phyloP scores from a whole-genome alignment of 2,888 invertebrate genomes.

The Idaea aversata region DNA sequence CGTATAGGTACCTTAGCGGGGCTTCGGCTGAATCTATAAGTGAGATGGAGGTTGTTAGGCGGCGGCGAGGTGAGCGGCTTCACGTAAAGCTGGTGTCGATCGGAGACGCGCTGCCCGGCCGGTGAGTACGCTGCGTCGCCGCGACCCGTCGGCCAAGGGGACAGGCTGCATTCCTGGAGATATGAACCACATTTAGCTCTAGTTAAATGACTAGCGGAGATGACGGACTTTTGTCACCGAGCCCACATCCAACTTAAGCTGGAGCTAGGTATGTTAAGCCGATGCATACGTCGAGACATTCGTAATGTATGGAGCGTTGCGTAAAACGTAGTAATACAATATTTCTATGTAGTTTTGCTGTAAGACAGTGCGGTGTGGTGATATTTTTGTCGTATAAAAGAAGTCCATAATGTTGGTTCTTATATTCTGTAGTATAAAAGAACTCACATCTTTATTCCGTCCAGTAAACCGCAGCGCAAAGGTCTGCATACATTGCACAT shows the following conservation, averaged over 20 bases:
- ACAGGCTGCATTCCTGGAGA: conserved; percentile 64
- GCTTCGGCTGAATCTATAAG: conserved; percentile 92
- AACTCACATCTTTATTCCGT: conserved; percentile 65
- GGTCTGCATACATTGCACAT: conserved; percentile 89
- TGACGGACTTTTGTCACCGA: no score
- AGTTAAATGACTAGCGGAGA: neutral
- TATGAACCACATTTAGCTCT: neutral
- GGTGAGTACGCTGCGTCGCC: conserved; percentile 72
- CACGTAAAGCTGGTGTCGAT: conserved; percentile 78
- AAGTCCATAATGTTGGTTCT: neutral
- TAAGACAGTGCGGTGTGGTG: no score
- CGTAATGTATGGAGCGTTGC: no score
- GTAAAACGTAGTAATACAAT: no score
- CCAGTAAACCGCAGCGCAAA: conserved; percentile 86
- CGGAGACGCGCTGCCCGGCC: conserved; percentile 69
- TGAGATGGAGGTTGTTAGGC: conserved; percentile 78
- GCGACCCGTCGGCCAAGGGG: conserved; percentile 88
- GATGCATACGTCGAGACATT: no score
- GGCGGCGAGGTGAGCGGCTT: conserved; percentile 72
- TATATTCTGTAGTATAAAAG: neutral
- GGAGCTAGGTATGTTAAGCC: no score
- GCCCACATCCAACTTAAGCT: no score
- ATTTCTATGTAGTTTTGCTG: no score
- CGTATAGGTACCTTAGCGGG: conserved; percentile 87
- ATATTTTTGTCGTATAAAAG: neutral